phyloP scores from a whole-genome alignment of 1,140 invertebrate species.

The Oncopeltus fasciatus region DNA sequence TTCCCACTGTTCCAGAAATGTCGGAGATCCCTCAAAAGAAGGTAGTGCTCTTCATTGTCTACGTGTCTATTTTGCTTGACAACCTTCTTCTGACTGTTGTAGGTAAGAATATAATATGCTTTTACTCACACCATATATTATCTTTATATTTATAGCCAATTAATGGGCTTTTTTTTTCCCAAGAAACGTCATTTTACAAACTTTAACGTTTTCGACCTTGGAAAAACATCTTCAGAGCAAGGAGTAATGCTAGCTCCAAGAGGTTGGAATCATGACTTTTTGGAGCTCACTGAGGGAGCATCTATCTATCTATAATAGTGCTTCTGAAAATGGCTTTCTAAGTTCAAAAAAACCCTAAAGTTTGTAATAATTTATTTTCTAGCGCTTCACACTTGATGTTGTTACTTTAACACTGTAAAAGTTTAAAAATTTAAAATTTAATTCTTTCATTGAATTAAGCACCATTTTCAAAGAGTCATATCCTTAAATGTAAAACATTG shows the following conservation, averaged over 20 bases:
- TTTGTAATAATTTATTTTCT: too few species aligned
- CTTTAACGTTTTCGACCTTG: background rate
- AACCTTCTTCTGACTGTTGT: slow-evolving; percentile 63
- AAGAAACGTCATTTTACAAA: background rate
- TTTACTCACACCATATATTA: background rate
- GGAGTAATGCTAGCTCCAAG: background rate
- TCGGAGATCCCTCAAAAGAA: background rate
- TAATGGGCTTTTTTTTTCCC: background rate
- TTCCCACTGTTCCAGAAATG: background rate
- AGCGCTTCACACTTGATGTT: too few species aligned
- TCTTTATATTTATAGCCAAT: background rate
- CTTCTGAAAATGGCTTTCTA: too few species aligned
- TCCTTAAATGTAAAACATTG: too few species aligned
- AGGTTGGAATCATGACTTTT: background rate
- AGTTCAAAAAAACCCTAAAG: too few species aligned
- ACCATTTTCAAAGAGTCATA: too few species aligned
- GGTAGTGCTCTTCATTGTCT: slow-evolving; percentile 19
- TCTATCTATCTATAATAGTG: too few species aligned
- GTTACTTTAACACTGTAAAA: too few species aligned
- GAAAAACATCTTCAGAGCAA: background rate
- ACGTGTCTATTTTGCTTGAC: slow-evolving; percentile 40
- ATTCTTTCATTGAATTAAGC: too few species aligned
- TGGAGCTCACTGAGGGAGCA: background rate
- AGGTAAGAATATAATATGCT: slow-evolving; percentile 36
- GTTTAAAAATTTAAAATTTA: too few species aligned